These are phyloP conservation scores for Sorex fumeus DNA, from an alignment of 2,113 vertebrate genomes.

Conservation along the genomic window DNA sequence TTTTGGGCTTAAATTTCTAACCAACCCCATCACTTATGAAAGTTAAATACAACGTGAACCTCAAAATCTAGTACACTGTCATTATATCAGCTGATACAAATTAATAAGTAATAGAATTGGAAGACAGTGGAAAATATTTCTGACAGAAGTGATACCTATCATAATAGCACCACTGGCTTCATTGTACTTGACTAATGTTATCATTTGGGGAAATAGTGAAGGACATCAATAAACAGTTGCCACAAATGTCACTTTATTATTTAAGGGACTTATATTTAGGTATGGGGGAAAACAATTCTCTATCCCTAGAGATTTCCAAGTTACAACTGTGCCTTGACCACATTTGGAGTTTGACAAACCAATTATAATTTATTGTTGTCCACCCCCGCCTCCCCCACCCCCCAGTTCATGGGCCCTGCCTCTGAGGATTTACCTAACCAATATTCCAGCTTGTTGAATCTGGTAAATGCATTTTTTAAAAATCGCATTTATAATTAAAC, in stretches of 20 bases:
- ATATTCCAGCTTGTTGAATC: too few relatives aligned
- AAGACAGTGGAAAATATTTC: background rate
- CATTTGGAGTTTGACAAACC: background rate
- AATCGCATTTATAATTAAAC: too few relatives aligned
- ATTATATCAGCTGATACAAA: background rate
- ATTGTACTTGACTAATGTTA: background rate
- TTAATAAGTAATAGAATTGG: background rate
- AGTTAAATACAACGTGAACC: background rate
- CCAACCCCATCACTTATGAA: background rate
- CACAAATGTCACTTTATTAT: background rate
- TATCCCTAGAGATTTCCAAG: background rate
- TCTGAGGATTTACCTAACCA: too few relatives aligned
- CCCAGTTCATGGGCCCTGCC: too few relatives aligned
- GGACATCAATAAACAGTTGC: background rate
- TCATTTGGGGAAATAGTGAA: background rate
- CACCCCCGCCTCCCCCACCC: too few relatives aligned
- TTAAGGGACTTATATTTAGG: background rate
- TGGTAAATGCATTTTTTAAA: too few relatives aligned
- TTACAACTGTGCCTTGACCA: background rate
- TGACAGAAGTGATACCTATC: background rate
- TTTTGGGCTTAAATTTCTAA: slow-evolving; percentile 33
- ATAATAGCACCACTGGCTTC: background rate
- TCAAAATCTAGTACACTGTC: background rate
- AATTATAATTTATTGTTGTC: background rate
- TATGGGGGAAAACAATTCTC: background rate